Percentiles rank a stretch among this genome's conserved stretches.
Evolutionary conservation across 2,888 invertebrate species (phyloP).

Genomic region (Agonopterix subpropinquella): DNA sequence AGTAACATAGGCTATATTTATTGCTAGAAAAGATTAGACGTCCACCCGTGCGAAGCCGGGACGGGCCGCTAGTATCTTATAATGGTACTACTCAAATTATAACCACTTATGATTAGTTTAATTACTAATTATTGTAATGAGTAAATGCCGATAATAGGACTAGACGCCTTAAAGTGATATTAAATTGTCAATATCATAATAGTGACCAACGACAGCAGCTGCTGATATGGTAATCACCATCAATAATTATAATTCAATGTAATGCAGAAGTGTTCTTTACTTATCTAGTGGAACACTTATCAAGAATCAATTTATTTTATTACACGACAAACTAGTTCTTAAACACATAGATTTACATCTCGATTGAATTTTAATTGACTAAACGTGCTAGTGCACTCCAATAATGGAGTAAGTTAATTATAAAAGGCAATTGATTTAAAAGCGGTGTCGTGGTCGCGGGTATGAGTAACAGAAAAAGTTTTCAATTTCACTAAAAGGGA

Average conservation of each 20-base stretch:
- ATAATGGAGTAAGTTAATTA: conserved; percentile 71
- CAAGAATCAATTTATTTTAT: conserved; percentile 40
- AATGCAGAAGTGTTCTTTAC: too few relatives aligned
- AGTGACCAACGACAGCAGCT: too few relatives aligned
- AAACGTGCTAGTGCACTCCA: conserved; percentile 66
- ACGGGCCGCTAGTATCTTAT: too few relatives aligned
- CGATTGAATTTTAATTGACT: conserved; percentile 68
- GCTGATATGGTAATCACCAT: too few relatives aligned
- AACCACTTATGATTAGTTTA: not conserved
- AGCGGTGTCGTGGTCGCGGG: conserved; percentile 63
- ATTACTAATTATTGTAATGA: not conserved
- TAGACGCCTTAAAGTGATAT: too few relatives aligned
- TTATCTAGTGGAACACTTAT: not conserved
- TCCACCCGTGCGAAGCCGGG: too few relatives aligned
- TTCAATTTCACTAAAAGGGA: conserved; percentile 77
- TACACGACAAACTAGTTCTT: conserved; percentile 56
- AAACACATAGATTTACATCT: conserved; percentile 61
- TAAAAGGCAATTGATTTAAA: conserved; percentile 75
- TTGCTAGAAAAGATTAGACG: too few relatives aligned
- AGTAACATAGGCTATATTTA: too few relatives aligned
- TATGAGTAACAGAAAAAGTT: conserved; percentile 76
- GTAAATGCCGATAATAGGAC: too few relatives aligned
- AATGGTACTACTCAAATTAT: not conserved
- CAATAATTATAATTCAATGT: too few relatives aligned
- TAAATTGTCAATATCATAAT: too few relatives aligned